A percentile compares a stretch with the other conserved stretches of the same genome.
Evolutionary conservation across 2,888 invertebrate species (phyloP).

Genomic region (Callyntrura guangdongensis): DNA sequence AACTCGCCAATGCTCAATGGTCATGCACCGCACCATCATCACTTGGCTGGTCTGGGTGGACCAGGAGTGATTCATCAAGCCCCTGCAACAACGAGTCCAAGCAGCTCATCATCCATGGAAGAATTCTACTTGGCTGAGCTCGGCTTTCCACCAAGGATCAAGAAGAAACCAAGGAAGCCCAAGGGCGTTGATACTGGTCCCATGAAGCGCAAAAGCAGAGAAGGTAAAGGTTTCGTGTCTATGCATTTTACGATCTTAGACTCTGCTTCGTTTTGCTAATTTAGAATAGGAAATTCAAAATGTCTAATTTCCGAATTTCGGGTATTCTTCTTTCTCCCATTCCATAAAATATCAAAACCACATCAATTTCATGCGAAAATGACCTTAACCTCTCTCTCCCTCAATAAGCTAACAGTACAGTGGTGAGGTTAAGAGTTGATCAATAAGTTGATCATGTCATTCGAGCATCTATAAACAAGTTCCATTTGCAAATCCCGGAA

Average conservation of each 20-base stretch:
- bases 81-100: slow-evolving; percentile 86
- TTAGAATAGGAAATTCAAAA: neutral
- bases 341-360: neutral
- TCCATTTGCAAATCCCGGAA: slow-evolving; percentile 46
- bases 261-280: neutral
- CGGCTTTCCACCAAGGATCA: slow-evolving; percentile 92
- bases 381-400: slow-evolving; percentile 28
- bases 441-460: neutral
- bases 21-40: slow-evolving; percentile 88
- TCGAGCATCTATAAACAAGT: slow-evolving; percentile 19
- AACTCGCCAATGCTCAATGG: slow-evolving; percentile 86
- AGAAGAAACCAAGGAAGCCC: slow-evolving; percentile 94
- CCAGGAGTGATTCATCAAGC: slow-evolving; percentile 87
- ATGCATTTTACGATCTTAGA: neutral
- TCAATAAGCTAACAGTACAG: neutral
- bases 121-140: slow-evolving; percentile 93
- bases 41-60: slow-evolving; percentile 85
- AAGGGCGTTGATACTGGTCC: slow-evolving; percentile 86
- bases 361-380: slow-evolving; percentile 7
- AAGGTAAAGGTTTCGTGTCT: slow-evolving; percentile 87
- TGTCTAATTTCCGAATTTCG: slow-evolving; percentile 6
- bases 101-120: slow-evolving; percentile 91
- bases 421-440: slow-evolving; percentile 18
- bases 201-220: slow-evolving; percentile 95
- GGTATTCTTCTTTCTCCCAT: neutral